These are phyloP conservation scores for Ornithorhynchus anatinus DNA, from an alignment of 2,113 vertebrate genomes.

Conservation along the genomic window DNA sequence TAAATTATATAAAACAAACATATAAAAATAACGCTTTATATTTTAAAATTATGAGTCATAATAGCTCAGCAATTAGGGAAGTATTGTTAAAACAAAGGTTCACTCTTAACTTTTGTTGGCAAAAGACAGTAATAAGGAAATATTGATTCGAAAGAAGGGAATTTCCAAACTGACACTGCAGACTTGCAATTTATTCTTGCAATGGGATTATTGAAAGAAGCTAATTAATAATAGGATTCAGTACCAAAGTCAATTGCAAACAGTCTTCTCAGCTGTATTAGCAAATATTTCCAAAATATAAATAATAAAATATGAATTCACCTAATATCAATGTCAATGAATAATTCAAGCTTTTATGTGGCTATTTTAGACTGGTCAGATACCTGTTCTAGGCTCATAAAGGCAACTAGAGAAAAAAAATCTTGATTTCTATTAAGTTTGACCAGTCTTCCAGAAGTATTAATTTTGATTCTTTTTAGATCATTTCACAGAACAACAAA, in stretches of 20 bases:
- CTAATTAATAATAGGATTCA: not conserved
- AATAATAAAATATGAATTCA: too few species aligned
- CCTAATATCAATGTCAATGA: too few species aligned
- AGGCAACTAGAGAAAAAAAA: too few species aligned
- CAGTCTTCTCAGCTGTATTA: not conserved
- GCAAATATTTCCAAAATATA: not conserved
- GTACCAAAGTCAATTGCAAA: not conserved
- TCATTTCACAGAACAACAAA: too few species aligned
- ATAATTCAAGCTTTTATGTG: too few species aligned
- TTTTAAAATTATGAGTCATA: not conserved
- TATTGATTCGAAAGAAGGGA: not conserved
- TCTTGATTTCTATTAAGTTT: too few species aligned
- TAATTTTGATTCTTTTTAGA: too few species aligned
- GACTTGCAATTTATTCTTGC: not conserved
- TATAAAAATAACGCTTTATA: not conserved
- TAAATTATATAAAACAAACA: conserved; percentile 15
- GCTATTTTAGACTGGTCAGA: too few species aligned
- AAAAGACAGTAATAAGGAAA: conserved; percentile 20
- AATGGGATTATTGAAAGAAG: not conserved
- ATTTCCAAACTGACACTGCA: not conserved
- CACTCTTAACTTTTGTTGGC: conserved; percentile 20
- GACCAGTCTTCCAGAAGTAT: too few species aligned
- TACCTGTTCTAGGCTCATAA: too few species aligned
- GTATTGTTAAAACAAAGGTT: conserved; percentile 29
- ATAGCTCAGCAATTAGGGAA: not conserved